These are phyloP conservation scores for Aramus guarauna DNA, from an alignment of 2,113 vertebrate genomes.

Conservation along the genomic window DNA sequence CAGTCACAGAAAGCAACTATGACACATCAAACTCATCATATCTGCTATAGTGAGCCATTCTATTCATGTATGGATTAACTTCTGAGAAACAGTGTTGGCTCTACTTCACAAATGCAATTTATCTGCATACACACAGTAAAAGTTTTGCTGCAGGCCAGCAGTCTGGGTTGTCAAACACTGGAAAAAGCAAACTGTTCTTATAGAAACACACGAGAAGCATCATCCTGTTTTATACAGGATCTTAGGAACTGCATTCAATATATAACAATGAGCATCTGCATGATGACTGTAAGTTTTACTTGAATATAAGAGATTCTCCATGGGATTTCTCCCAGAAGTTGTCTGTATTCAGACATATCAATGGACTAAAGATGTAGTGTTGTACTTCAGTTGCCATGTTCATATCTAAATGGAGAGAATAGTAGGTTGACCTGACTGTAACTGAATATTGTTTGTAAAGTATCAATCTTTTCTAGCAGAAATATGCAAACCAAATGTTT, in stretches of 20 bases:
- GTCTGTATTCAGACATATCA: background rate
- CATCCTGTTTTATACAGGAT: background rate
- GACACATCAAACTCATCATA: background rate
- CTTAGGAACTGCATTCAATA: background rate
- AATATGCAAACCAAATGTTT: background rate
- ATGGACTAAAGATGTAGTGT: background rate
- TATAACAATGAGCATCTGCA: background rate
- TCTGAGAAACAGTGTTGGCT: background rate
- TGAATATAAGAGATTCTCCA: accelerated
- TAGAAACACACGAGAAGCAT: background rate
- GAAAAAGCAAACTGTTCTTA: background rate
- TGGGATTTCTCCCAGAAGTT: background rate
- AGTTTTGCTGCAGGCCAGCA: background rate
- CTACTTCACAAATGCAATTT: background rate
- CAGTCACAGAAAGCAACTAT: background rate
- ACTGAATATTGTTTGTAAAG: background rate
- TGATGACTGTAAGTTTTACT: background rate
- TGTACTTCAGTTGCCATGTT: background rate
- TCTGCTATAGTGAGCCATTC: background rate
- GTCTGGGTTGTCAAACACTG: background rate
- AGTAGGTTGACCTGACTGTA: accelerated
- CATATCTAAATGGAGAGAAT: background rate
- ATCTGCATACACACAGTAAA: background rate
- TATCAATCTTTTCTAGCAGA: background rate
- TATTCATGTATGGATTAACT: background rate